Evolutionary conservation across 2,888 invertebrate species (phyloP).

Genomic region (Eupithecia subfuscata): DNA sequence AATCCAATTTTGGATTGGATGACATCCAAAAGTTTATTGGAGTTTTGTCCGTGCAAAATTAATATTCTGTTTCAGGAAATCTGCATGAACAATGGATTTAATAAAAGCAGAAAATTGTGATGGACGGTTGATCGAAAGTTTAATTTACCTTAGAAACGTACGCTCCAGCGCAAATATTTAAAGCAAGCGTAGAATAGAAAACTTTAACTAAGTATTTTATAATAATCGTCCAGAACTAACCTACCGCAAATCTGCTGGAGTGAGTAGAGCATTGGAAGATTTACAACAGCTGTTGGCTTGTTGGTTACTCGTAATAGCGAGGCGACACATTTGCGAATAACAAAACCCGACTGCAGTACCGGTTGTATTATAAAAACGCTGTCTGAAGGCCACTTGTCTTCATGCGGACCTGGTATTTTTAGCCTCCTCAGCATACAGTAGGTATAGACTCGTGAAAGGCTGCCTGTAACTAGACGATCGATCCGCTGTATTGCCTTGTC

Average conservation of each 20-base stretch:
- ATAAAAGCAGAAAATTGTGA: conserved; percentile 4
- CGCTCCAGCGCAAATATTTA: neutral
- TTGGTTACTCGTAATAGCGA: neutral
- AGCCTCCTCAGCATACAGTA: conserved; percentile 40
- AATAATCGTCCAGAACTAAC: conserved; percentile 33
- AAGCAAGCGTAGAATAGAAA: neutral
- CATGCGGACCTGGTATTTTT: conserved; percentile 57
- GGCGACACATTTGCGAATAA: conserved; percentile 14
- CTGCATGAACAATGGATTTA: conserved; percentile 18
- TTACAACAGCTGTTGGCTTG: conserved; percentile 24
- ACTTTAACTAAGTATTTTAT: conserved; percentile 7
- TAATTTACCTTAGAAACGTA: neutral
- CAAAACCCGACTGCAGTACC: conserved; percentile 33
- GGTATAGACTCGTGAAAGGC: conserved; percentile 26
- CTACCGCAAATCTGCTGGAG: conserved; percentile 34
- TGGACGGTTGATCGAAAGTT: neutral
- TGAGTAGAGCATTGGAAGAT: conserved; percentile 20
- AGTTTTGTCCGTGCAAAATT: conserved; percentile 23
- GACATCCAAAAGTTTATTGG: conserved; percentile 31
- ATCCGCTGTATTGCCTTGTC: conserved; percentile 35
- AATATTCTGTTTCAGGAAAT: conserved; percentile 19
- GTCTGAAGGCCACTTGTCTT: conserved; percentile 53
- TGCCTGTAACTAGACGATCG: conserved; percentile 35
- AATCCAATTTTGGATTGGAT: conserved; percentile 36
- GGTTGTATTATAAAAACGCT: conserved; percentile 47